Percentiles rank a stretch among this genome's conserved stretches.
These are phyloP conservation scores for Anguilla japonica DNA, from an alignment of 2,113 vertebrate genomes.

Conservation along the genomic window DNA sequence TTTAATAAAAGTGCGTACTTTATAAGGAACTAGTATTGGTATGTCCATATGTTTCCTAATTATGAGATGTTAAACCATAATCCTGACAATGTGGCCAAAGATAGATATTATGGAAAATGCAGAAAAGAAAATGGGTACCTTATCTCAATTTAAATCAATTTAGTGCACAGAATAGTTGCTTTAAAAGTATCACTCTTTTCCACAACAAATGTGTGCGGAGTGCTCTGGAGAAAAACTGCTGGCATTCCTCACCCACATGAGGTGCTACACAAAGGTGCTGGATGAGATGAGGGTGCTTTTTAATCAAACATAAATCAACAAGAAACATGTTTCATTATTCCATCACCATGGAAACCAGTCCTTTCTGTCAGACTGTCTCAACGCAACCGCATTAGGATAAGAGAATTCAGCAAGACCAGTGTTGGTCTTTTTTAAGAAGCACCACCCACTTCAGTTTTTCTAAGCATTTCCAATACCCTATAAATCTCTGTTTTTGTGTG, in stretches of 20 bases:
- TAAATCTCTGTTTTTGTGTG: background rate
- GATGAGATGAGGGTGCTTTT: background rate
- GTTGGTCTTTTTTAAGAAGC: background rate
- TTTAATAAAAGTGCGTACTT: background rate
- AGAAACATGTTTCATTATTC: constrained; percentile 5
- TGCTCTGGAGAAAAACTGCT: background rate
- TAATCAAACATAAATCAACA: constrained; percentile 9
- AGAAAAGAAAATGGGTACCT: no score
- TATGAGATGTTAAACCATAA: background rate
- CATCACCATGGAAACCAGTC: background rate
- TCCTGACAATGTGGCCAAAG: background rate
- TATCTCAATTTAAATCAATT: no score
- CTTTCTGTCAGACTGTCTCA: background rate
- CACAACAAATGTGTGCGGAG: background rate
- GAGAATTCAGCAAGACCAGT: background rate
- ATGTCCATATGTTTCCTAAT: background rate
- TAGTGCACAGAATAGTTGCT: background rate
- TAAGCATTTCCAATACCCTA: background rate
- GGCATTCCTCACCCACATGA: background rate
- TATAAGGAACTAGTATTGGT: background rate
- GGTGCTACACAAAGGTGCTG: background rate
- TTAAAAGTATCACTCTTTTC: background rate
- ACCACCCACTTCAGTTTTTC: background rate
- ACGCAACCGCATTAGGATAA: background rate
- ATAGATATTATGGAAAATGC: background rate